Percentiles rank a stretch among this genome's conserved stretches.
Conservation (phyloP, 2,113 vertebrate species). For the Crotalus viridis region DNA sequence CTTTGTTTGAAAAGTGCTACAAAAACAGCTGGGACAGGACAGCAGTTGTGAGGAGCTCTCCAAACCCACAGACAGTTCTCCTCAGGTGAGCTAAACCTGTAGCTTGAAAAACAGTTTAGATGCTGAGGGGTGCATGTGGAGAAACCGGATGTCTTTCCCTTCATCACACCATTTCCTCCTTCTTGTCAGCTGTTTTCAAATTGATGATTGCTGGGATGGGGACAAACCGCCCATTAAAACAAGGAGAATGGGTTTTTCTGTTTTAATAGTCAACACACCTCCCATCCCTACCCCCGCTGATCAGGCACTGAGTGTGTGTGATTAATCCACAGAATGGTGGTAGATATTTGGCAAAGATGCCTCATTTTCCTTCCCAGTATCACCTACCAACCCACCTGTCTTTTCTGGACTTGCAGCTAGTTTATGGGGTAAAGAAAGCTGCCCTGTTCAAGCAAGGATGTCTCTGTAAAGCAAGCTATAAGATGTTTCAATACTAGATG, state of each 20-base stretch:
- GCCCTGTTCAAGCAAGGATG: background rate
- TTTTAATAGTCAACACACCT: background rate
- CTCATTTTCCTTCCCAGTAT: background rate
- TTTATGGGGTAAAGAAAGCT: background rate
- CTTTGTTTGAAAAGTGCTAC: background rate
- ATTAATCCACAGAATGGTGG: background rate
- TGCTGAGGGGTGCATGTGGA: background rate
- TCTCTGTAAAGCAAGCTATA: background rate
- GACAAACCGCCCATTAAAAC: background rate
- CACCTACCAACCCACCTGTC: background rate
- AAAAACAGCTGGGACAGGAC: background rate
- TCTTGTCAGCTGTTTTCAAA: background rate
- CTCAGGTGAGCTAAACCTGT: background rate
- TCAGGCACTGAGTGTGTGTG: background rate
- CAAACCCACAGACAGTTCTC: background rate
- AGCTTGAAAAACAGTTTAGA: background rate
- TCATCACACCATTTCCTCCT: background rate
- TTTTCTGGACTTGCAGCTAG: background rate
- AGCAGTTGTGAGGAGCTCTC: background rate
- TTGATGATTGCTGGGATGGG: background rate
- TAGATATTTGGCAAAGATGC: background rate
- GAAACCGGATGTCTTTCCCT: background rate
- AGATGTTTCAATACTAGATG: background rate
- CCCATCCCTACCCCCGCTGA: background rate
- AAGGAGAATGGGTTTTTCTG: background rate